A percentile compares a stretch with the other conserved stretches of the same genome.
Evolutionary conservation across 2,888 invertebrate species (phyloP).

Genomic region (Pseudeuparius sepicola): DNA sequence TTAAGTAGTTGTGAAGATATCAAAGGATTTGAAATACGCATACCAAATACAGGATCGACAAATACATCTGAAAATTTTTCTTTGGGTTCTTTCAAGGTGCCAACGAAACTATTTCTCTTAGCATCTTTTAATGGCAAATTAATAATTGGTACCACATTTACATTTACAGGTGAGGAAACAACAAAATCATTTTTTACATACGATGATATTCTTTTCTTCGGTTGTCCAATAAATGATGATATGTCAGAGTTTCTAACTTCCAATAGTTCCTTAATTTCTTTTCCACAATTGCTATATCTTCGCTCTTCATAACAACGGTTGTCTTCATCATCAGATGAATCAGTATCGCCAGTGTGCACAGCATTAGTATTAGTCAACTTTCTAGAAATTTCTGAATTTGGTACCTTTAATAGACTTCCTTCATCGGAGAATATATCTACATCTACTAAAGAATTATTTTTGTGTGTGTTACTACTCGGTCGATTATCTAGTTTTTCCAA

Average conservation of each 20-base stretch:
- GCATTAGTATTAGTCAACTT: constrained; percentile 29
- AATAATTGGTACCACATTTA: no score
- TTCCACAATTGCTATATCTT: constrained; percentile 63
- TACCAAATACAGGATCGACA: constrained; percentile 66
- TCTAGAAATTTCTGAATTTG: background rate
- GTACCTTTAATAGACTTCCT: constrained; percentile 16
- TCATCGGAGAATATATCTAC: constrained; percentile 25
- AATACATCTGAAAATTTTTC: constrained; percentile 41
- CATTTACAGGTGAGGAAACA: background rate
- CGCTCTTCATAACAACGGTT: constrained; percentile 61
- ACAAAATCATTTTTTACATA: constrained; percentile 3
- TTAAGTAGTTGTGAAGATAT: constrained; percentile 64
- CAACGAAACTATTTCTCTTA: background rate
- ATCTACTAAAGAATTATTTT: constrained; percentile 19
- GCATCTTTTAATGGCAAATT: no score
- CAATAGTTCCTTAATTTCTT: constrained; percentile 50
- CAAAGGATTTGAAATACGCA: constrained; percentile 62
- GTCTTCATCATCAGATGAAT: constrained; percentile 78
- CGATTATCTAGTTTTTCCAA: constrained; percentile 18
- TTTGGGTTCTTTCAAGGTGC: background rate
- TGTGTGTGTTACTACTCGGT: constrained; percentile 3
- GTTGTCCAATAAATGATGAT: constrained; percentile 8
- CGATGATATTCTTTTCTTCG: constrained; percentile 17
- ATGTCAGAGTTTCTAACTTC: background rate
- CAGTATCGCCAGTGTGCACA: constrained; percentile 52